These are phyloP conservation scores for Crocodylus rhombifer DNA, from an alignment of 2,797 vertebrate genomes.

Conservation along the genomic window DNA sequence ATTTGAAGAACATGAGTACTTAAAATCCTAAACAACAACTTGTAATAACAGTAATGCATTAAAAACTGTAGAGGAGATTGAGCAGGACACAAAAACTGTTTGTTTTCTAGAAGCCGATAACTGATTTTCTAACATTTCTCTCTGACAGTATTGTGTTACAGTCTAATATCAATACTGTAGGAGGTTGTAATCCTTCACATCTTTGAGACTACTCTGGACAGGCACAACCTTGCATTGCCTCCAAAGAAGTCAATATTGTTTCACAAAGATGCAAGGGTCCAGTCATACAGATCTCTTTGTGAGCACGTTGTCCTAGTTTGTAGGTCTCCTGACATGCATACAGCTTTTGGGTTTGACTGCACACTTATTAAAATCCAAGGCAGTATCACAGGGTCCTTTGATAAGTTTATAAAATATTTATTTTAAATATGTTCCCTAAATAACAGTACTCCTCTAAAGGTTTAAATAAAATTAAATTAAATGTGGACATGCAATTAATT, in stretches of 20 bases:
- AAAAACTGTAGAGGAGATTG: background rate
- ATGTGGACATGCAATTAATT: slow-evolving; percentile 21
- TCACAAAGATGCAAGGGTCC: background rate
- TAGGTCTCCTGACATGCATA: background rate
- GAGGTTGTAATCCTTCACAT: background rate
- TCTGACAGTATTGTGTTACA: background rate
- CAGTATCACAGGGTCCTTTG: background rate
- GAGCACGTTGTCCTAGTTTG: background rate
- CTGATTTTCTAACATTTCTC: background rate
- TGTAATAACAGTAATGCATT: background rate
- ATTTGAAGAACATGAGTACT: background rate
- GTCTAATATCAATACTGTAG: background rate
- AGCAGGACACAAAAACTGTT: background rate
- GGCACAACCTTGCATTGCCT: background rate
- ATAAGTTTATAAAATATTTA: background rate
- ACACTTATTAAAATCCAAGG: background rate
- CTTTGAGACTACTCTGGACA: background rate
- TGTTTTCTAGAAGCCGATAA: background rate
- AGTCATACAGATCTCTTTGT: background rate
- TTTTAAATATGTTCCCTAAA: background rate
- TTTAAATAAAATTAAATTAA: background rate
- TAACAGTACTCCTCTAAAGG: background rate
- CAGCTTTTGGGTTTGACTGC: background rate
- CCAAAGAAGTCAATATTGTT: background rate
- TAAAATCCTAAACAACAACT: background rate